Evolutionary conservation across 1,140 invertebrate genomes (phyloP), one percentile per base, ranked within the genome.

Genomic region (Sminthurinus signatus): DNA sequence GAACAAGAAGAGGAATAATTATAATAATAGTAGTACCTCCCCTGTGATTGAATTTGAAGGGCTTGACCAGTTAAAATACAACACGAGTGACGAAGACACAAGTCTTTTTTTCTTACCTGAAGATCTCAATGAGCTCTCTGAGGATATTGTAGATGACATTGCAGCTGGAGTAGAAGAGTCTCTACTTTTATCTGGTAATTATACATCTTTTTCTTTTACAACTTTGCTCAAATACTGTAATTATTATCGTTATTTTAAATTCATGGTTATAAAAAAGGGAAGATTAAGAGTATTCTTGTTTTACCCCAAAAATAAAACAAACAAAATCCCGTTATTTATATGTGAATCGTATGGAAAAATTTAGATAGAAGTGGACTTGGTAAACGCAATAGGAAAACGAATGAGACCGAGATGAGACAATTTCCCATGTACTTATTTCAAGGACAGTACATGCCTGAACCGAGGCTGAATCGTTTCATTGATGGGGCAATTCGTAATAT

Each of bases 401-500:
- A 29, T 19, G 21, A 10, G 1, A 43, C 15, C 15, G 60, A 66
- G 52, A 67, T 23, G 19, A 46, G 69, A 4, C 65, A 67, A 42
- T 52, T 70, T n/a, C 14, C 65, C 1, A 56, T 71, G 25, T 70
- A 73, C 62, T 27, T 73, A 32, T 73, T 71, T 36, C 71, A 73
- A 64, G 71, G 71, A 19, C 66, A 69, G 42, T 73, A 73, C 57
- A 17, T 67, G 8, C 51, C 68, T 39, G 71, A 73, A 42, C 69
- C 71, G 0, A 19, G 71, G 21, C 64, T 73, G 29, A 71, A 73
- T 50, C 50, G 62, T 5, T 73, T 71, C 56, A 67, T 73, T 15
- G 71, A 73, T 28, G 71, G 71, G 42, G 69, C 66, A 4, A 43
- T 73, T 23, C 42, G 62, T 31, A 73, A 73, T 39, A 63, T 73